These are phyloP conservation scores for Sparus aurata DNA, from an alignment of 2,797 vertebrate species.

Conservation along the genomic window DNA sequence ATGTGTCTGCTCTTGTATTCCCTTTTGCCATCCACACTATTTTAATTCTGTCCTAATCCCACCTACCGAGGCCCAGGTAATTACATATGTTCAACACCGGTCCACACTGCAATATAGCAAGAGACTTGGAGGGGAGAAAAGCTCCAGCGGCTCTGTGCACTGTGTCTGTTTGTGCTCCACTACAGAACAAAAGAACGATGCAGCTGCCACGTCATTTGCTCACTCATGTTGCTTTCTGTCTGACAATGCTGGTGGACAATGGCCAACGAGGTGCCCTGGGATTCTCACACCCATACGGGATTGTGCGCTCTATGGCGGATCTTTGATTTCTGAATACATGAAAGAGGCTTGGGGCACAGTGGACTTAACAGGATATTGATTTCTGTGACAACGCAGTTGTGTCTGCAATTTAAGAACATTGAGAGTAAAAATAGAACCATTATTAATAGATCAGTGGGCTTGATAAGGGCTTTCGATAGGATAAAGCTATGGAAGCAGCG, in stretches of 20 bases:
- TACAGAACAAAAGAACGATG: constrained; percentile 57
- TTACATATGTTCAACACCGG: constrained; percentile 75
- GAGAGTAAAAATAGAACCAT: constrained; percentile 40
- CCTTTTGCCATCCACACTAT: constrained; percentile 53
- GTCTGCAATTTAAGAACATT: constrained; percentile 33
- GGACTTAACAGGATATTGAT: constrained; percentile 60
- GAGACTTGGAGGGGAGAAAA: constrained; percentile 29
- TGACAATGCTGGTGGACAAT: constrained; percentile 47
- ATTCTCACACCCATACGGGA: constrained; percentile 24
- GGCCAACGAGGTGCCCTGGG: constrained; percentile 32
- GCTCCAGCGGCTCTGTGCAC: constrained; percentile 31
- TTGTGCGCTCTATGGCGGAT: constrained; percentile 21
- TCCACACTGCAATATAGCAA: constrained; percentile 59
- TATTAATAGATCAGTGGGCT: constrained; percentile 26
- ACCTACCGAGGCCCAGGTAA: constrained; percentile 71
- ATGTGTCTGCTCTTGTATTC: constrained; percentile 50
- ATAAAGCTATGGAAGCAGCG: constrained; percentile 13
- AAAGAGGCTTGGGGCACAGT: constrained; percentile 15
- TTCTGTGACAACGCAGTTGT: constrained; percentile 51
- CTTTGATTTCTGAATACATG: constrained; percentile 43
- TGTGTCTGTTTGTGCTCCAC: constrained; percentile 52
- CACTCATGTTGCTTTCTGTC: constrained; percentile 50
- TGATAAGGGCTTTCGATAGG: constrained; percentile 8
- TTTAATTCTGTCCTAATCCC: constrained; percentile 74
- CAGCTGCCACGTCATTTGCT: constrained; percentile 57